A percentile compares a stretch with the other conserved stretches of the same genome.
These are phyloP conservation scores for Andrena trimmerana DNA, from an alignment of 2,888 invertebrate species.

Conservation along the genomic window DNA sequence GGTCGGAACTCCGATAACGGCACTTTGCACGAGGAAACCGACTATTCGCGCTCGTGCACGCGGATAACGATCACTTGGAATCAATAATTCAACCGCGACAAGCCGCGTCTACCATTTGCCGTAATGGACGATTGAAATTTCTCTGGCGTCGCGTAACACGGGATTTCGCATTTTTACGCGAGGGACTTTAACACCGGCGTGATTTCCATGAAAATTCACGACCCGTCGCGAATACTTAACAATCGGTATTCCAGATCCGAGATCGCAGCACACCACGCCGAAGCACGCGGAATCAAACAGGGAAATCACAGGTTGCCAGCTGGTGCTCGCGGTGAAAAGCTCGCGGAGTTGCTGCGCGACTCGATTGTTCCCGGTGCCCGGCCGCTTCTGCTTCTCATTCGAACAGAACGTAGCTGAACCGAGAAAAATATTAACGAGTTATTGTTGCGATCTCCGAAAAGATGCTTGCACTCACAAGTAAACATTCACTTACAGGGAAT, in stretches of 20 bases:
- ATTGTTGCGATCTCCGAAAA: slow-evolving; percentile 8
- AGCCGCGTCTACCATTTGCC: slow-evolving; percentile 56
- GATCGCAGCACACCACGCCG: background rate
- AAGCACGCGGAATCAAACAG: background rate
- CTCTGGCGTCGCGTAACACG: slow-evolving; percentile 22
- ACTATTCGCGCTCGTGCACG: slow-evolving; percentile 51
- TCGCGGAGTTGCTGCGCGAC: background rate
- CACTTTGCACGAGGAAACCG: slow-evolving; percentile 59
- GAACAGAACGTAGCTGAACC: background rate
- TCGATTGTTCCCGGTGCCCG: background rate
- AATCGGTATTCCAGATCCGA: background rate
- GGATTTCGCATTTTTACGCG: slow-evolving; percentile 10
- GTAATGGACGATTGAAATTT: slow-evolving; percentile 67
- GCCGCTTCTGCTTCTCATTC: background rate
- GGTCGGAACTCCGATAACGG: slow-evolving; percentile 47
- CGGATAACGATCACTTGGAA: slow-evolving; percentile 70
- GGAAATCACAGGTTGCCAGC: slow-evolving; percentile 2
- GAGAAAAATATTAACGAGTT: slow-evolving; percentile 14
- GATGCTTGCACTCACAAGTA: background rate
- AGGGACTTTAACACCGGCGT: background rate
- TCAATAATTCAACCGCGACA: slow-evolving; percentile 72
- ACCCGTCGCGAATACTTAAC: slow-evolving; percentile 6
- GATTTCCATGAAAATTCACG: slow-evolving; percentile 35
- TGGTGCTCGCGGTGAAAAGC: background rate
- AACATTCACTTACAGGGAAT: too few species aligned